Conservation (phyloP, 2,797 vertebrate species). For the Sebastes kiyomatsui region DNA sequence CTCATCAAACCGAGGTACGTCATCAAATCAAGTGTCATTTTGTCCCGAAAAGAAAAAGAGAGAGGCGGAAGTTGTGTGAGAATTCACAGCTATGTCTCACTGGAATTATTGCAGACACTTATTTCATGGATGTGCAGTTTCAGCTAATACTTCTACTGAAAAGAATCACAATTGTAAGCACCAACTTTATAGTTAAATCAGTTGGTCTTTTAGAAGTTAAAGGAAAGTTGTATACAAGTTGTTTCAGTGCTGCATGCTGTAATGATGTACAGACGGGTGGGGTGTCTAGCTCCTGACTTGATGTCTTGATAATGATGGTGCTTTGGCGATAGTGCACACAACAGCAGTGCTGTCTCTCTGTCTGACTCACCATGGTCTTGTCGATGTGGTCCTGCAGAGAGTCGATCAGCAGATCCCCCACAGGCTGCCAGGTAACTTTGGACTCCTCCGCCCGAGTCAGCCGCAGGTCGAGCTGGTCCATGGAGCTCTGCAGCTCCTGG, state of each 20-base stretch:
- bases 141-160: background rate
- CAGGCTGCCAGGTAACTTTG: conserved; percentile 89
- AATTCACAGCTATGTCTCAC: background rate
- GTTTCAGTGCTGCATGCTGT: background rate
- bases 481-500: conserved; percentile 92
- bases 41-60: background rate
- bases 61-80: background rate
- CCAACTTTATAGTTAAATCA: background rate
- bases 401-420: conserved; percentile 95
- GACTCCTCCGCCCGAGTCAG: conserved; percentile 89
- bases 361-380: conserved; percentile 89
- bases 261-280: background rate
- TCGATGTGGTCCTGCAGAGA: conserved; percentile 95
- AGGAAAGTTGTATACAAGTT: background rate
- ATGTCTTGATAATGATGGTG: background rate
- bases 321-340: background rate
- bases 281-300: background rate
- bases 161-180: background rate
- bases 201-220: background rate
- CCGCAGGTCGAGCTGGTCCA: conserved; percentile 93
- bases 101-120: background rate
- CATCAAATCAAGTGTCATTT: background rate
- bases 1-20: background rate
- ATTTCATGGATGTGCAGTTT: background rate
- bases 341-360: background rate